Percentiles rank a stretch among this genome's conserved stretches.
These are phyloP conservation scores for Eugnorisma glareosa DNA, from an alignment of 2,888 invertebrate genomes.

Conservation along the genomic window DNA sequence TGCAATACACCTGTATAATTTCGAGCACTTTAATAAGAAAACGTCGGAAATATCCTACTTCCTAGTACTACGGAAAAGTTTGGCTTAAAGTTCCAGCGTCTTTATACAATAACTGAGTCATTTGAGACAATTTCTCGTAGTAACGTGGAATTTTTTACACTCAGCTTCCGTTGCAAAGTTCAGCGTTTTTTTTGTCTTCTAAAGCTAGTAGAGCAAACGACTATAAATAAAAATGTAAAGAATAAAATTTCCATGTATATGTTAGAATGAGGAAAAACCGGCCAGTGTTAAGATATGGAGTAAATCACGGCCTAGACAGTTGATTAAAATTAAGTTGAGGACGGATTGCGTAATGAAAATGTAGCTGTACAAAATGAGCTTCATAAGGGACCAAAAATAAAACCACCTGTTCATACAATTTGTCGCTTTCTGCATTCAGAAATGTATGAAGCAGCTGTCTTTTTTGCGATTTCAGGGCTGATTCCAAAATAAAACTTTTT, in stretches of 20 bases:
- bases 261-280: slow-evolving; percentile 23
- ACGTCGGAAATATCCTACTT: slow-evolving; percentile 48
- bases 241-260: slow-evolving; percentile 11
- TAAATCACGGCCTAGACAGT: not conserved
- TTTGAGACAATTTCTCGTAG: slow-evolving; percentile 32
- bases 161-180: not conserved
- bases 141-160: slow-evolving; percentile 23
- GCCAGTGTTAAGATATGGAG: not conserved
- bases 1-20: slow-evolving; percentile 35
- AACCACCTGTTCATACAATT: not conserved
- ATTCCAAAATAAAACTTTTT: not conserved
- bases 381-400: not conserved
- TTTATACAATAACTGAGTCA: slow-evolving; percentile 25
- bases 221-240: slow-evolving; percentile 23
- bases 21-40: slow-evolving; percentile 35
- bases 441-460: not conserved
- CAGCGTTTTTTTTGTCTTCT: slow-evolving; percentile 13
- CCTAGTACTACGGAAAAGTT: slow-evolving; percentile 61
- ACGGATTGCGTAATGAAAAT: not conserved
- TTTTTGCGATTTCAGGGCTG: not conserved
- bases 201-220: not conserved
- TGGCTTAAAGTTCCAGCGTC: slow-evolving; percentile 19
- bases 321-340: not conserved
- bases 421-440: not conserved
- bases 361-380: not conserved